Evolutionary conservation across 2,797 vertebrate genomes (phyloP).

Genomic region (Myotis myotis): DNA sequence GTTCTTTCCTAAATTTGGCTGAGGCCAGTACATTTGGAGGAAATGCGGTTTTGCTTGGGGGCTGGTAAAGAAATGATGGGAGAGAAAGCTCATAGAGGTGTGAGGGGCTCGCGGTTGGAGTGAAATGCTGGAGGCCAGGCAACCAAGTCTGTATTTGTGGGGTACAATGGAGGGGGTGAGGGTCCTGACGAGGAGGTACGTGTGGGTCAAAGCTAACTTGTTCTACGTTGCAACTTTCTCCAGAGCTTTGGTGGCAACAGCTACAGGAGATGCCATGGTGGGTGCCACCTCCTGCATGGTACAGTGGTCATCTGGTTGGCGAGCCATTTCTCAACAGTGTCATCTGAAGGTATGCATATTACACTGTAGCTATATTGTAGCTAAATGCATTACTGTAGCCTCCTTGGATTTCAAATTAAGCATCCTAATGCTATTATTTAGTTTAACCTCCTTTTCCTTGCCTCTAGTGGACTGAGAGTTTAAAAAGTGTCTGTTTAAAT

Average conservation of each 20-base stretch:
- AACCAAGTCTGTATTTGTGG: fast-evolving
- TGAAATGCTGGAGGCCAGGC: neutral
- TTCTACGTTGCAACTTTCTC: fast-evolving
- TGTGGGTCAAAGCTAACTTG: neutral
- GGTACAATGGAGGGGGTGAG: neutral
- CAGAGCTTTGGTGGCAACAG: neutral
- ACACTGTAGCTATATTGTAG: neutral
- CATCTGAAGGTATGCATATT: neutral
- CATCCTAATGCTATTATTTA: neutral
- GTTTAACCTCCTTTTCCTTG: neutral
- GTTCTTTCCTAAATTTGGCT: neutral
- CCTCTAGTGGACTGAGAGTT: neutral
- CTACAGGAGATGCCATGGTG: fast-evolving
- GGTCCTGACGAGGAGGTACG: neutral
- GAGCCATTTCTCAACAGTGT: fast-evolving
- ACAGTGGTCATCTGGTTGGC: fast-evolving
- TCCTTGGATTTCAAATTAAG: neutral
- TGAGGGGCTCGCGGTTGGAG: fast-evolving
- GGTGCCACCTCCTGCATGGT: neutral
- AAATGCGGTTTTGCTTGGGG: neutral
- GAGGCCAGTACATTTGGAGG: neutral
- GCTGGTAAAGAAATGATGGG: neutral
- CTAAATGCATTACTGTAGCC: neutral
- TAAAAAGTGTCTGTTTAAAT: neutral
- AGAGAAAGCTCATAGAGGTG: neutral